Evolutionary conservation across 2,888 invertebrate genomes (phyloP).

Genomic region (Schizotus pectinicornis): DNA sequence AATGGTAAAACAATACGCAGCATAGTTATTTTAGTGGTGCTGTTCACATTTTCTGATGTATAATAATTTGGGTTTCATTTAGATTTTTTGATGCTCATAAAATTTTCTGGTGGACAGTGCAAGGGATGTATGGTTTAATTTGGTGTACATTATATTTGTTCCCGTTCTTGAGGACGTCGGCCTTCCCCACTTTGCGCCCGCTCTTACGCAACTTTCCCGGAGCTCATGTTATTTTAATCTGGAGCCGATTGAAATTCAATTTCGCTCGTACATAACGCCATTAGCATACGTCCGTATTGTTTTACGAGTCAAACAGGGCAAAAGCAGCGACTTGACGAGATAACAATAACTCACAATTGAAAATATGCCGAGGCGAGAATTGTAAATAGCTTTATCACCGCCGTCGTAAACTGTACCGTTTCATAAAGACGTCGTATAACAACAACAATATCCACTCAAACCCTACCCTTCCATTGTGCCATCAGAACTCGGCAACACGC

Average conservation of each 20-base stretch:
- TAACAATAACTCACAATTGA: slow-evolving; percentile 26
- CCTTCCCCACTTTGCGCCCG: too few relatives aligned
- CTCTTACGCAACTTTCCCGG: too few relatives aligned
- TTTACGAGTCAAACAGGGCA: slow-evolving; percentile 23
- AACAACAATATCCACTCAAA: slow-evolving; percentile 23
- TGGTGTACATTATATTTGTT: too few relatives aligned
- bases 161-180: too few relatives aligned
- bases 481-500: slow-evolving; percentile 17
- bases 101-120: too few relatives aligned
- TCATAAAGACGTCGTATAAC: slow-evolving; percentile 28
- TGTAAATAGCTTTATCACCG: slow-evolving; percentile 25
- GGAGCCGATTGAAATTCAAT: slow-evolving; percentile 20
- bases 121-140: too few relatives aligned
- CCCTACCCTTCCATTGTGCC: slow-evolving; percentile 23
- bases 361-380: slow-evolving; percentile 16
- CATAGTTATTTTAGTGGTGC: too few relatives aligned
- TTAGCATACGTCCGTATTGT: slow-evolving; percentile 27
- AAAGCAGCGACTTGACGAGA: slow-evolving; percentile 23
- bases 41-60: too few relatives aligned
- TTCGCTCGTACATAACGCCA: slow-evolving; percentile 15
- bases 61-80: too few relatives aligned
- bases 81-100: too few relatives aligned
- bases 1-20: too few relatives aligned
- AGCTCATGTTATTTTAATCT: slow-evolving; percentile 13
- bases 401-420: slow-evolving; percentile 15